Evolutionary conservation across 1,140 invertebrate genomes (phyloP).

Genomic region (Mylabris phalerata): DNA sequence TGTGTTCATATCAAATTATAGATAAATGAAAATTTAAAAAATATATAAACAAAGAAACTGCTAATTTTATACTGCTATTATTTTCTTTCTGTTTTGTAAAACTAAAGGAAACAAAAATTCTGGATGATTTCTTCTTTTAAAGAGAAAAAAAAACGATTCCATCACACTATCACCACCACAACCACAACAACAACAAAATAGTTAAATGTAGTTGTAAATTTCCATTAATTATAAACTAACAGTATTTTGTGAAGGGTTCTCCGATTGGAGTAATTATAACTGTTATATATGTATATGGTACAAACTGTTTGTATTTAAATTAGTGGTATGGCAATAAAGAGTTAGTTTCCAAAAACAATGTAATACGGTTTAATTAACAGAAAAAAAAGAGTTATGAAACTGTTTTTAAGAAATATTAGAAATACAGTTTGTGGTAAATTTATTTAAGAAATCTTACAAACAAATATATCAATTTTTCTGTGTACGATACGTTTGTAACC

Average conservation of each 20-base stretch:
- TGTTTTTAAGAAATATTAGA: too few species aligned
- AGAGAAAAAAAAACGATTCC: not conserved
- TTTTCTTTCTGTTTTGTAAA: conserved; percentile 20
- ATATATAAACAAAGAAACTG: conserved; percentile 6
- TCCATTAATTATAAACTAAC: conserved; percentile 15
- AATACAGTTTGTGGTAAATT: too few species aligned
- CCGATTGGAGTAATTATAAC: conserved; percentile 7
- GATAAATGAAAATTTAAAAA: not conserved
- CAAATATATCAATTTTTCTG: too few species aligned
- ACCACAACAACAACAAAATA: not conserved
- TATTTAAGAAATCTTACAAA: too few species aligned
- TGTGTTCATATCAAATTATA: conserved; percentile 36
- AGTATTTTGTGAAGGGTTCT: conserved; percentile 19
- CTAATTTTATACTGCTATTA: conserved; percentile 33
- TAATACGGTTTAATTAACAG: too few species aligned
- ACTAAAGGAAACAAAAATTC: not conserved
- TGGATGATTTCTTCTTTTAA: conserved; percentile 8
- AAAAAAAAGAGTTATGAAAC: too few species aligned
- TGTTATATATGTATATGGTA: conserved; percentile 21
- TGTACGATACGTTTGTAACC: too few species aligned
- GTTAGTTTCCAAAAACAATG: conserved; percentile 34
- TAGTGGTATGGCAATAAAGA: conserved; percentile 42
- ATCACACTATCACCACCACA: too few species aligned
- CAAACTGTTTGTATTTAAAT: conserved; percentile 34
- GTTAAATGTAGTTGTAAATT: conserved; percentile 3